Conservation (phyloP, 2,113 vertebrate species). For the Hydrolagus affinis region DNA sequence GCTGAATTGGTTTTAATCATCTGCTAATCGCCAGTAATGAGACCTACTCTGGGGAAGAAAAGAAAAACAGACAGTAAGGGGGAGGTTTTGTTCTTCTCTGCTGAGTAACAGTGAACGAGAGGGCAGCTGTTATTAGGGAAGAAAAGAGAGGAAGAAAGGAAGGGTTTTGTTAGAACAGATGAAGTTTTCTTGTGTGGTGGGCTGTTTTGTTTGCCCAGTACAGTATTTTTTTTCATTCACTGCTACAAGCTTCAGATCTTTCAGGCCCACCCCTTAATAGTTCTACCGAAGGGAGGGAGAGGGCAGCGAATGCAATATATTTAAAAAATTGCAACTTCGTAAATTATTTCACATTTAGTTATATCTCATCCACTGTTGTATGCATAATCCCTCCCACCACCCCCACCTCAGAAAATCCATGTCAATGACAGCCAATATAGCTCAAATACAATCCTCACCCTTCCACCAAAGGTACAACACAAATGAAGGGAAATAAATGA, state of each 20-base stretch:
- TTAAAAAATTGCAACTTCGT: too few relatives aligned
- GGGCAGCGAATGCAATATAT: background rate
- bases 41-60: conserved; percentile 82
- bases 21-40: conserved; percentile 86
- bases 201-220: conserved; percentile 71
- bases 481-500: too few relatives aligned
- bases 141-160: conserved; percentile 67
- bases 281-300: conserved; percentile 31
- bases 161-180: conserved; percentile 69
- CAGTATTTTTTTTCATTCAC: conserved; percentile 57
- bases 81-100: conserved; percentile 76
- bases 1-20: conserved; percentile 85
- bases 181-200: conserved; percentile 59
- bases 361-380: too few relatives aligned
- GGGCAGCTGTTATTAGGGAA: conserved; percentile 73
- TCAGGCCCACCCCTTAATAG: conserved; percentile 51
- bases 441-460: too few relatives aligned
- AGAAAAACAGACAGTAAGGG: conserved; percentile 77
- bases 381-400: too few relatives aligned
- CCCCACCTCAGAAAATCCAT: too few relatives aligned
- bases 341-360: too few relatives aligned
- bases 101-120: conserved; percentile 70
- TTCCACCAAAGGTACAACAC: too few relatives aligned
- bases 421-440: too few relatives aligned
- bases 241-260: conserved; percentile 61